Conservation (phyloP, 2,888 invertebrate genomes). For the Caenorhabditis imperialis region DNA sequence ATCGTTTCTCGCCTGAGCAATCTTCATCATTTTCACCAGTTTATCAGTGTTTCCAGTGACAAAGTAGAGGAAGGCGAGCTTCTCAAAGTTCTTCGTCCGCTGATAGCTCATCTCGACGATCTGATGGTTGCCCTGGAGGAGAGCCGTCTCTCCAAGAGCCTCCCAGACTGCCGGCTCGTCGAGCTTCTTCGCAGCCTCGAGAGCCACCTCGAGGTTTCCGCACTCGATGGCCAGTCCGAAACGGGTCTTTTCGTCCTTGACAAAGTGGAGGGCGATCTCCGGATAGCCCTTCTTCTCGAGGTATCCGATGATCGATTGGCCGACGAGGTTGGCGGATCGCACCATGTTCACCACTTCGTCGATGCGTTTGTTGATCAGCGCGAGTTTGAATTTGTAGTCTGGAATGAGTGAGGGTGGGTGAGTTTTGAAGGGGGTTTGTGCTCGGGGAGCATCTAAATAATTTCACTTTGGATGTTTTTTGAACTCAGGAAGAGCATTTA, state of each 20-base stretch:
- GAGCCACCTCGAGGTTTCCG: constrained; percentile 95
- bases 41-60: constrained; percentile 97
- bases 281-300: constrained; percentile 98
- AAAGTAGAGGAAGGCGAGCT: constrained; percentile 95
- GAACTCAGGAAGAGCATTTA: too few relatives aligned
- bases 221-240: constrained; percentile 96
- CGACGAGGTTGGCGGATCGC: constrained; percentile 90
- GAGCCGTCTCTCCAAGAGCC: constrained; percentile 91
- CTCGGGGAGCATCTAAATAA: too few relatives aligned
- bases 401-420: too few relatives aligned
- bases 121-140: constrained; percentile 85
- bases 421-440: too few relatives aligned
- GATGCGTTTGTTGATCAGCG: constrained; percentile 93
- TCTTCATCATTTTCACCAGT: constrained; percentile 97
- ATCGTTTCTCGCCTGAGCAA: constrained; percentile 97
- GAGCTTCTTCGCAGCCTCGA: constrained; percentile 93
- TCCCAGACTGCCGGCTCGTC: constrained; percentile 98
- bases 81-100: constrained; percentile 98
- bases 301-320: constrained; percentile 98
- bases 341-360: constrained; percentile 93
- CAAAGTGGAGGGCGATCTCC: constrained; percentile 98
- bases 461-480: too few relatives aligned
- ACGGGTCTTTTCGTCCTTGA: constrained; percentile 94
- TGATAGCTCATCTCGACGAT: constrained; percentile 99
- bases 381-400: constrained; percentile 98